Conservation (phyloP, 2,888 invertebrate species). For the Eilema depressum region DNA sequence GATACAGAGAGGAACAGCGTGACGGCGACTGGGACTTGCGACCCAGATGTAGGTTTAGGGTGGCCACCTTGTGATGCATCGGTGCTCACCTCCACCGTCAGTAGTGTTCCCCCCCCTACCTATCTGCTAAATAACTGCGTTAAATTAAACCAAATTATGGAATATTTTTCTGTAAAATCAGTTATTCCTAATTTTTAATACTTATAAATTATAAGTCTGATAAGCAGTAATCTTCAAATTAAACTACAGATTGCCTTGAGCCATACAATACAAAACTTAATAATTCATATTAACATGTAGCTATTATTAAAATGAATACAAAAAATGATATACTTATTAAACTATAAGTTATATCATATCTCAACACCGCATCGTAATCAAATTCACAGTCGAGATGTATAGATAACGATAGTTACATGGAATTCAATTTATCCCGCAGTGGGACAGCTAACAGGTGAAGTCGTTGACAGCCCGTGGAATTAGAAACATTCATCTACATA, state of each 20-base stretch:
- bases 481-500: conserved; percentile 26
- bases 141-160: no score
- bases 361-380: conserved; percentile 27
- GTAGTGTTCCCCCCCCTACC: no score
- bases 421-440: conserved; percentile 42
- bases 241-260: neutral
- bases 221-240: neutral
- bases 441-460: conserved; percentile 20
- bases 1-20: no score
- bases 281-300: neutral
- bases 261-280: neutral
- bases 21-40: no score
- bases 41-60: no score
- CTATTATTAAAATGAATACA: neutral
- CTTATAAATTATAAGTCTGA: no score
- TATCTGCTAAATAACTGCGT: no score
- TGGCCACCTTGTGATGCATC: no score
- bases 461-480: conserved; percentile 50
- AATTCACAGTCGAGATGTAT: conserved; percentile 36
- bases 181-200: no score
- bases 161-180: no score
- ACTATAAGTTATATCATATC: conserved; percentile 22
- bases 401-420: conserved; percentile 39
- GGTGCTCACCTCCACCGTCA: no score
- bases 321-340: conserved; percentile 1